Conservation (phyloP, 2,888 invertebrate species). For the Silvanus unidentatus region DNA sequence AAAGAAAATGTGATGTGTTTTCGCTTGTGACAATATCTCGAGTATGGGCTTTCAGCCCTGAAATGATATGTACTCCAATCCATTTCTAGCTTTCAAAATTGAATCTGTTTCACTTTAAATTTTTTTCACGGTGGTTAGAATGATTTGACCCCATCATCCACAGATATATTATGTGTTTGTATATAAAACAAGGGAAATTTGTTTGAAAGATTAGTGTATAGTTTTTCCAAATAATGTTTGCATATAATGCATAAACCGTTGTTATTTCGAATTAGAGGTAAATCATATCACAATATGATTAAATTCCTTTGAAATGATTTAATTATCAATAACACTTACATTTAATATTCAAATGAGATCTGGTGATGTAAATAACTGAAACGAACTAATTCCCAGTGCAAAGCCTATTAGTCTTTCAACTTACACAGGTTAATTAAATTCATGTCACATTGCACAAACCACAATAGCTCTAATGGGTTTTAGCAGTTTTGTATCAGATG, state of each 20-base stretch:
- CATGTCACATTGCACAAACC: constrained; percentile 11
- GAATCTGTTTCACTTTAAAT: too few species aligned
- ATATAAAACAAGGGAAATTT: too few species aligned
- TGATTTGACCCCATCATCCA: too few species aligned
- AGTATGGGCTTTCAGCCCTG: neutral
- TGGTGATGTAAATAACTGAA: neutral
- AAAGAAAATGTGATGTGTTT: constrained; percentile 1
- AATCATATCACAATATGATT: too few species aligned
- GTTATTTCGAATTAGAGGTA: too few species aligned
- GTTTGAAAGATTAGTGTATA: too few species aligned
- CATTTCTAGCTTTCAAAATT: neutral
- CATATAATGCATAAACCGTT: too few species aligned
- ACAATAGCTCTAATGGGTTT: constrained; percentile 13
- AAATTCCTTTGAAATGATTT: neutral
- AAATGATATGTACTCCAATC: neutral
- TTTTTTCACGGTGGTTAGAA: too few species aligned
- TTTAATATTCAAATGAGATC: constrained; percentile 1
- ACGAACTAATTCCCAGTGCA: constrained; percentile 1
- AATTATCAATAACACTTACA: constrained; percentile 1
- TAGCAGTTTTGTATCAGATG: constrained; percentile 14
- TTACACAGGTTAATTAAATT: constrained; percentile 15
- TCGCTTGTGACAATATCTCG: constrained; percentile 2
- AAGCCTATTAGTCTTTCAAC: constrained; percentile 9
- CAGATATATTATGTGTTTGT: too few species aligned
- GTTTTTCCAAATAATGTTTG: too few species aligned